These are phyloP conservation scores for Gallinago solitaria DNA, from an alignment of 2,797 vertebrate genomes.

Conservation along the genomic window DNA sequence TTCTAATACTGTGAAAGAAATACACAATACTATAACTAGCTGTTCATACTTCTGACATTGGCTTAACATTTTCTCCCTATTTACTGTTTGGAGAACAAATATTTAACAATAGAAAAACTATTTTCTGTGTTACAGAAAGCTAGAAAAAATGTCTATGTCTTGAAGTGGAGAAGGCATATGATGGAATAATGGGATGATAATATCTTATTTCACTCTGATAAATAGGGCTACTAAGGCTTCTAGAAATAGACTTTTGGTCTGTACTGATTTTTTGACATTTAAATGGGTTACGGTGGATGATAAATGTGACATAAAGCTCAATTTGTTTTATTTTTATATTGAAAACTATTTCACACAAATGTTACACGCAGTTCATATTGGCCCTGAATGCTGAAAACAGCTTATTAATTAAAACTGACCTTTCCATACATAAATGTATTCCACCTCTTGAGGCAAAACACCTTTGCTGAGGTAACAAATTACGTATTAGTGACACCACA, in stretches of 20 bases:
- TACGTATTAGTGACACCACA: slow-evolving; percentile 46
- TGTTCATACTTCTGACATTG: background rate
- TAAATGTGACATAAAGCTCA: slow-evolving; percentile 63
- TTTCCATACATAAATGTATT: slow-evolving; percentile 64
- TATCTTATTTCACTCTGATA: slow-evolving; percentile 69
- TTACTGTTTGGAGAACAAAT: slow-evolving; percentile 13
- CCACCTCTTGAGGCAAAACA: slow-evolving; percentile 59
- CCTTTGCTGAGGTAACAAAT: slow-evolving; percentile 67
- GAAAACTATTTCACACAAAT: slow-evolving; percentile 69
- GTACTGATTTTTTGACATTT: slow-evolving; percentile 70
- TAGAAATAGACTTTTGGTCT: slow-evolving; percentile 59
- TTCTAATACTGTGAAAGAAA: background rate
- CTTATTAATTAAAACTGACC: slow-evolving; percentile 73
- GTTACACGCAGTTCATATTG: slow-evolving; percentile 65
- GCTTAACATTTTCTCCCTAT: background rate
- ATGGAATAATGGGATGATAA: slow-evolving; percentile 68
- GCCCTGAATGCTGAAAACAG: slow-evolving; percentile 61
- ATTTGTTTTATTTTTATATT: slow-evolving; percentile 74
- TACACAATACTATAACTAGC: background rate
- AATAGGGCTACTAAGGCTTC: slow-evolving; percentile 58
- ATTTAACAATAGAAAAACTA: slow-evolving; percentile 46
- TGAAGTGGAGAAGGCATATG: slow-evolving; percentile 23
- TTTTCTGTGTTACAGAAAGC: background rate
- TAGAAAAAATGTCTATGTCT: background rate
- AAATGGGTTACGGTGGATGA: slow-evolving; percentile 60